Evolutionary conservation across 2,888 invertebrate genomes (phyloP).

Genomic region (Pantelozetes paolii): DNA sequence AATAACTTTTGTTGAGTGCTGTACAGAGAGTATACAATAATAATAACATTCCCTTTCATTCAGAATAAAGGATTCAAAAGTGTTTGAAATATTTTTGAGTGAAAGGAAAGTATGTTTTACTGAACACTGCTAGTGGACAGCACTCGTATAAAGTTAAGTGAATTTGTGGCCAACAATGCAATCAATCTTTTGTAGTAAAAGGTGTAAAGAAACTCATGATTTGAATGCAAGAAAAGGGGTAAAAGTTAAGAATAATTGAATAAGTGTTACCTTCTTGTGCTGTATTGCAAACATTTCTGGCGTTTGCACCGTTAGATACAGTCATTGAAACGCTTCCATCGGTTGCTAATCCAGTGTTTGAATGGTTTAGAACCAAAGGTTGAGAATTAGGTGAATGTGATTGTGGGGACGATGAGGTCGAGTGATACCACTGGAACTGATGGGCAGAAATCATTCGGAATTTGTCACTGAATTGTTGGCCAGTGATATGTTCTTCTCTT

Average conservation of each 20-base stretch:
- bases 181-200: conserved; percentile 9
- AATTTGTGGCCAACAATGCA: not conserved
- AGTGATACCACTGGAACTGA: conserved; percentile 29
- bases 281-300: not conserved
- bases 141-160: conserved; percentile 23
- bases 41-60: not conserved
- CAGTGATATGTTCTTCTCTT: not conserved
- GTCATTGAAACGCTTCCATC: not conserved
- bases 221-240: not conserved
- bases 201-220: not conserved
- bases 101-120: not conserved
- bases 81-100: not conserved
- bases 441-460: conserved; percentile 27
- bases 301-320: not conserved
- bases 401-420: conserved; percentile 18
- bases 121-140: not conserved
- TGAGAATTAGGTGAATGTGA: conserved; percentile 19
- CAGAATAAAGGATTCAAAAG: not conserved
- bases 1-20: not conserved
- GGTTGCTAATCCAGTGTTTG: not conserved
- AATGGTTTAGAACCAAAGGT: not conserved
- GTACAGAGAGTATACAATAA: not conserved
- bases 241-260: not conserved
- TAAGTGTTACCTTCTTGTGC: not conserved
- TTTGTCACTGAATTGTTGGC: conserved; percentile 5